Conservation (phyloP, 1,140 invertebrate species). For the Oryzaephilus surinamensis region DNA sequence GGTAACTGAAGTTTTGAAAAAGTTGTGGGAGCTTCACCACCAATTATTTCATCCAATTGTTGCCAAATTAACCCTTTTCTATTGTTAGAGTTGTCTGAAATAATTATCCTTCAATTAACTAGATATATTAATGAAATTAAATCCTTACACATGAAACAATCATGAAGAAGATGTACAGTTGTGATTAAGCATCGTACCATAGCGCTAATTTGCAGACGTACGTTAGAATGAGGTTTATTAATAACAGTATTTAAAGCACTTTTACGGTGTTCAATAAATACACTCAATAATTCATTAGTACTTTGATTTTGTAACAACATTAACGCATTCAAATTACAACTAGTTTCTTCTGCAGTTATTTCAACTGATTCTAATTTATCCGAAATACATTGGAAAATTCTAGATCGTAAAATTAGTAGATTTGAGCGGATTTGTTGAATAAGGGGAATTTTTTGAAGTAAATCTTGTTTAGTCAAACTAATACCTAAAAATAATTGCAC, state of each 20-base stretch:
- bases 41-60: slow-evolving; percentile 37
- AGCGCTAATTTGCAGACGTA: slow-evolving; percentile 40
- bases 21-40: slow-evolving; percentile 36
- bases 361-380: slow-evolving; percentile 32
- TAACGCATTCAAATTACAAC: slow-evolving; percentile 31
- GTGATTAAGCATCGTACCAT: slow-evolving; percentile 44
- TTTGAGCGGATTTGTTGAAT: slow-evolving; percentile 24
- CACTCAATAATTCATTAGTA: slow-evolving; percentile 37
- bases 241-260: slow-evolving; percentile 40
- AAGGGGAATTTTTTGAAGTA: slow-evolving; percentile 25
- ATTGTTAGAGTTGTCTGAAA: slow-evolving; percentile 33
- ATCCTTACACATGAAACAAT: slow-evolving; percentile 46
- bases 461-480: slow-evolving; percentile 23
- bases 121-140: background rate
- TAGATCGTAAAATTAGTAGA: slow-evolving; percentile 21
- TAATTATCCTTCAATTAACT: too few species aligned
- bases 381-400: slow-evolving; percentile 31
- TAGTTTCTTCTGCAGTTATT: slow-evolving; percentile 27
- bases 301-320: slow-evolving; percentile 32
- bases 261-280: slow-evolving; percentile 41
- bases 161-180: slow-evolving; percentile 39
- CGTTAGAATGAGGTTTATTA: slow-evolving; percentile 40
- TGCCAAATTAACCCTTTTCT: slow-evolving; percentile 36
- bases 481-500: slow-evolving; percentile 21
- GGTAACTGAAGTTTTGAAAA: slow-evolving; percentile 39